Evolutionary conservation across 1,140 invertebrate species (phyloP).

Genomic region (Drosophila suzukii): DNA sequence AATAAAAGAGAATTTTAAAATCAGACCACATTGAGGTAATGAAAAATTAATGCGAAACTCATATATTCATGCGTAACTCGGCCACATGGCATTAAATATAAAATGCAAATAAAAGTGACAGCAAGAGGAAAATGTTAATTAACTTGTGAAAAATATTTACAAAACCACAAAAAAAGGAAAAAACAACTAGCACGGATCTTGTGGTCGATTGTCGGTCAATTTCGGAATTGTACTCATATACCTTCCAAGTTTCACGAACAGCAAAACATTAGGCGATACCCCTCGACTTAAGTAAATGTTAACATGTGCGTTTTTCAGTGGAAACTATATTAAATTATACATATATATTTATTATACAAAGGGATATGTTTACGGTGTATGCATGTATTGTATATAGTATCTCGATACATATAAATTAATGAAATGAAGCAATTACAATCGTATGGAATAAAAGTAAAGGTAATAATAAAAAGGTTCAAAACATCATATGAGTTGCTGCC

Average conservation of each 20-base stretch:
- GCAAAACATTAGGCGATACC: constrained; percentile 1
- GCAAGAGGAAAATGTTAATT: constrained; percentile 31
- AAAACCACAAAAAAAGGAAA: constrained; percentile 7
- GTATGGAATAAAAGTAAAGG: constrained; percentile 66
- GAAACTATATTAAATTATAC: constrained; percentile 57
- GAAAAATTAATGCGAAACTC: constrained; percentile 34
- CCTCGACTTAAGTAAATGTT: constrained; percentile 62
- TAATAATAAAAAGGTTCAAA: constrained; percentile 70
- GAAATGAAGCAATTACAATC: constrained; percentile 83
- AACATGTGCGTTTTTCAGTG: constrained; percentile 62
- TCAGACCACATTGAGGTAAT: constrained; percentile 29
- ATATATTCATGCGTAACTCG: constrained; percentile 36
- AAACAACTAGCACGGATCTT: constrained; percentile 13
- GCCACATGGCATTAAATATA: constrained; percentile 39
- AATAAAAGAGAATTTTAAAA: constrained; percentile 35
- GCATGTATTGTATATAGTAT: constrained; percentile 64
- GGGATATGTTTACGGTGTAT: constrained; percentile 60
- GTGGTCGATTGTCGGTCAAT: constrained; percentile 65
- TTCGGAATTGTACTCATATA: constrained; percentile 57
- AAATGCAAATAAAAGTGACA: constrained; percentile 27
- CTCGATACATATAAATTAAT: constrained; percentile 75
- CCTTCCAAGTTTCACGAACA: constrained; percentile 36
- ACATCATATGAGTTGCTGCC: constrained; percentile 48
- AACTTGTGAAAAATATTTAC: constrained; percentile 43
- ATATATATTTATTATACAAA: constrained; percentile 59